Conservation (phyloP, 2,888 invertebrate species). For the Parthenolecanium corni region DNA sequence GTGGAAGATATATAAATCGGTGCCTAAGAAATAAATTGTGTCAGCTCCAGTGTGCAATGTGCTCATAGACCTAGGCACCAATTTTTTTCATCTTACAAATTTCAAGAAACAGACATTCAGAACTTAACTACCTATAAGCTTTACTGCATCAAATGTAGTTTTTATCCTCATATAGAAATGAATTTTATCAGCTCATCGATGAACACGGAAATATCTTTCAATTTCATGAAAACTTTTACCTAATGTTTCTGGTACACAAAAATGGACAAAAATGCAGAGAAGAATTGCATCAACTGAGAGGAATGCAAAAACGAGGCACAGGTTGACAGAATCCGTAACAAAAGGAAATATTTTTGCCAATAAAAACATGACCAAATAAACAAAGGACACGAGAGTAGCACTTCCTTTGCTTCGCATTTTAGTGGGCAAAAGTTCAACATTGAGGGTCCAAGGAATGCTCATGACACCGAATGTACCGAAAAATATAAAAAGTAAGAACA, state of each 20-base stretch:
- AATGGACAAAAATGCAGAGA: constrained; percentile 41
- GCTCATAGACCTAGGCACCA: no score
- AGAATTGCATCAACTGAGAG: constrained; percentile 42
- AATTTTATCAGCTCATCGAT: no score
- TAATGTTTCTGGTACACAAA: constrained; percentile 47
- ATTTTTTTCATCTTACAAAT: no score
- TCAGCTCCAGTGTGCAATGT: no score
- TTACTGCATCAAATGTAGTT: no score
- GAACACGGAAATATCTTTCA: constrained; percentile 35
- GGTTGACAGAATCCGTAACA: constrained; percentile 39
- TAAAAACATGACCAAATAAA: constrained; percentile 46
- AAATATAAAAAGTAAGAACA: constrained; percentile 44
- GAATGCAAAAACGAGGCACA: constrained; percentile 42
- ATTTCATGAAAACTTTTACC: constrained; percentile 47
- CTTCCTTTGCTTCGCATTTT: constrained; percentile 44
- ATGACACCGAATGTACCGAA: constrained; percentile 45
- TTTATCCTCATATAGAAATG: no score
- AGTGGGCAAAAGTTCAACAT: constrained; percentile 45
- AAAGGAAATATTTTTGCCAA: constrained; percentile 45
- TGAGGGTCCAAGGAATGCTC: constrained; percentile 49
- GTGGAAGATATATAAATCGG: no score
- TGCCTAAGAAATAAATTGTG: no score
- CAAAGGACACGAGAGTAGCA: constrained; percentile 44
- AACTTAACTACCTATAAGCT: no score
- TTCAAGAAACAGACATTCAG: no score